These are phyloP conservation scores for Silurus lanzhouensis DNA, from an alignment of 2,797 vertebrate species.

Conservation along the genomic window DNA sequence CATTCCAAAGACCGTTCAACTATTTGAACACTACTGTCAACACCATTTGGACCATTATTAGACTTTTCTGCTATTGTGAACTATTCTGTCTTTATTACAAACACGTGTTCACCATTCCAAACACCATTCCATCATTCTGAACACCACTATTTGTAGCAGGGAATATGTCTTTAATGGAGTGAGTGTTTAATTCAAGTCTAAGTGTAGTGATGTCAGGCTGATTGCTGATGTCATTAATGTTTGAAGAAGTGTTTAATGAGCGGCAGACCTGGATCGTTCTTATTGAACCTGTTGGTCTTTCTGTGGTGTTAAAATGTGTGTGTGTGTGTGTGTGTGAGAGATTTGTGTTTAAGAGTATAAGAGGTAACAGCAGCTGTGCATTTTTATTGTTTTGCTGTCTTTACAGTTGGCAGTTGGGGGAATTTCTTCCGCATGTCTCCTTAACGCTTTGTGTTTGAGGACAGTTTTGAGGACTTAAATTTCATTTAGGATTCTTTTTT, in stretches of 20 bases:
- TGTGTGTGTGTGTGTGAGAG: not conserved
- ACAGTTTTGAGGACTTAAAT: not conserved
- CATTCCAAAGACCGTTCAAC: not conserved
- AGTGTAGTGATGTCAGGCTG: conserved; percentile 78
- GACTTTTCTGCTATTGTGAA: not conserved
- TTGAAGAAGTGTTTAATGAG: conserved; percentile 94
- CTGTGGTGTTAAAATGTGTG: not conserved
- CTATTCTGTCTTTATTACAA: too few relatives aligned
- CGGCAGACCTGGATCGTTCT: conserved; percentile 89
- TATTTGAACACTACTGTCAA: too few relatives aligned
- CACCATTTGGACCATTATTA: not conserved
- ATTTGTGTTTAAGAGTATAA: not conserved
- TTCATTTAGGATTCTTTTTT: not conserved
- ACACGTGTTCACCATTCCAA: not conserved
- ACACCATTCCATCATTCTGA: not conserved
- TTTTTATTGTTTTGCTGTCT: not conserved
- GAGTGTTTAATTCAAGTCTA: conserved; percentile 41
- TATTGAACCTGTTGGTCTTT: conserved; percentile 87
- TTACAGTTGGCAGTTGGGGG: not conserved
- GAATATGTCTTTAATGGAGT: not conserved
- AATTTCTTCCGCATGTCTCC: too few relatives aligned
- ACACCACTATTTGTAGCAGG: not conserved
- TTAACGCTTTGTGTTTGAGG: not conserved
- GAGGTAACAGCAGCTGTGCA: too few relatives aligned
- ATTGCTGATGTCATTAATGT: conserved; percentile 93